These are phyloP conservation scores for Symphodus melops DNA, from an alignment of 2,113 vertebrate genomes.

Conservation along the genomic window DNA sequence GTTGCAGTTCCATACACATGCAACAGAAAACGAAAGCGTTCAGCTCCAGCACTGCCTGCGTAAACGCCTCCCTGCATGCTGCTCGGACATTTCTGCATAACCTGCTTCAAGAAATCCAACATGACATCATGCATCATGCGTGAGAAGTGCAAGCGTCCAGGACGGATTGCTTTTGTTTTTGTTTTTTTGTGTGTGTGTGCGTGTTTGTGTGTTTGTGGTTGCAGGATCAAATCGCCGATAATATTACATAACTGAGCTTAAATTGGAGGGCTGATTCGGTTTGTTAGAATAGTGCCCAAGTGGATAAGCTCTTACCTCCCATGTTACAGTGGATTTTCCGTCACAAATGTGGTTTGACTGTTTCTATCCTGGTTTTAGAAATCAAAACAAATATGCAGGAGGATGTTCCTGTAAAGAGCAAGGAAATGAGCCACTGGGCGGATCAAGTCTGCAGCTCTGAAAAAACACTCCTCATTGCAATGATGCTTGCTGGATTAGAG, in stretches of 20 bases:
- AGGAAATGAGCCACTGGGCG: slow-evolving; percentile 1
- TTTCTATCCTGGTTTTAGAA: background rate
- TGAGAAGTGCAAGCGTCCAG: slow-evolving; percentile 29
- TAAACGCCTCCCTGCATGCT: slow-evolving; percentile 13
- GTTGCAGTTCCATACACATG: background rate
- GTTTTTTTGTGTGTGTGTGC: too few relatives aligned
- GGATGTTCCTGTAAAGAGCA: background rate
- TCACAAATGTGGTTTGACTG: background rate
- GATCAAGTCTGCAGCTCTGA: slow-evolving; percentile 5
- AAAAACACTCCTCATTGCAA: slow-evolving; percentile 16
- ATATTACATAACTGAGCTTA: slow-evolving; percentile 73
- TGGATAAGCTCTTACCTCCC: slow-evolving; percentile 45
- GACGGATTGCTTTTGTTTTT: background rate
- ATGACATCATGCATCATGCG: slow-evolving; percentile 76
- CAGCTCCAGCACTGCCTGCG: background rate
- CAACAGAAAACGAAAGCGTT: slow-evolving; percentile 18
- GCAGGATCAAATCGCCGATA: slow-evolving; percentile 62
- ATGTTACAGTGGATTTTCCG: slow-evolving; percentile 18
- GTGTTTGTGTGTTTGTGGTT: background rate
- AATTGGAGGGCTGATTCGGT: slow-evolving; percentile 49
- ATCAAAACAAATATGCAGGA: background rate
- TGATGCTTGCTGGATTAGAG: slow-evolving; percentile 47
- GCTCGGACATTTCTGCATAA: slow-evolving; percentile 38
- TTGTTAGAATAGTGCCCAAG: slow-evolving; percentile 14
- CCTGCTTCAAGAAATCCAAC: slow-evolving; percentile 47